phyloP scores from a whole-genome alignment of 2,888 invertebrate genomes.

The Nephrotoma appendiculata region DNA sequence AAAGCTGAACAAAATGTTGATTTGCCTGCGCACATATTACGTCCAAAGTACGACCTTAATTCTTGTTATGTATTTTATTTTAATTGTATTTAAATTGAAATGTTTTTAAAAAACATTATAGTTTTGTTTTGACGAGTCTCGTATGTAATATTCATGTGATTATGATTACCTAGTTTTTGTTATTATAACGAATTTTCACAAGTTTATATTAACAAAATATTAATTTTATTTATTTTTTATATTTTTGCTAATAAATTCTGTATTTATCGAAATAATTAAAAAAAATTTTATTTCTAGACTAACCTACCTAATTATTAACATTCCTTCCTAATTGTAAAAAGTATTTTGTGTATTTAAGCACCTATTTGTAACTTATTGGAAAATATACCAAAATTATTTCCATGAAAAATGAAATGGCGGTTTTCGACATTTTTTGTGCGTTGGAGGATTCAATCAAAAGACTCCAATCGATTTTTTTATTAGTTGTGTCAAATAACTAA shows the following conservation, averaged over 20 bases:
- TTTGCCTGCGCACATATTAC: neutral
- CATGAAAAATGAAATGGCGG: no score
- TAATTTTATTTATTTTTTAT: neutral
- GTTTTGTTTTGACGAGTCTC: neutral
- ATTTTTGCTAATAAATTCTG: neutral
- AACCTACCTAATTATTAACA: neutral
- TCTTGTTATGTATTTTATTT: neutral
- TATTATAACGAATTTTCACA: neutral
- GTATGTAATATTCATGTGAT: neutral
- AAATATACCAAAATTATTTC: no score
- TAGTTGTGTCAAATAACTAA: no score
- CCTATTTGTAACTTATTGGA: no score
- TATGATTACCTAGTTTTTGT: neutral
- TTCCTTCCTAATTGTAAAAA: neutral
- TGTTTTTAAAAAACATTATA: neutral
- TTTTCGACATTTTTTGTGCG: no score
- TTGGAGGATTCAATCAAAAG: no score
- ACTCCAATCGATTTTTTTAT: no score
- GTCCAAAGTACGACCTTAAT: neutral
- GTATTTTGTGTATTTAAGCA: no score
- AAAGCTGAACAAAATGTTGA: neutral
- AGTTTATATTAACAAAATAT: neutral
- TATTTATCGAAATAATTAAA: neutral
- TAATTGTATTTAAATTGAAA: neutral
- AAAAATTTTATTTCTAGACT: neutral